Base-by-base conservation (phyloP, 2,113 vertebrate species). In the Pitta sordida region DNA sequence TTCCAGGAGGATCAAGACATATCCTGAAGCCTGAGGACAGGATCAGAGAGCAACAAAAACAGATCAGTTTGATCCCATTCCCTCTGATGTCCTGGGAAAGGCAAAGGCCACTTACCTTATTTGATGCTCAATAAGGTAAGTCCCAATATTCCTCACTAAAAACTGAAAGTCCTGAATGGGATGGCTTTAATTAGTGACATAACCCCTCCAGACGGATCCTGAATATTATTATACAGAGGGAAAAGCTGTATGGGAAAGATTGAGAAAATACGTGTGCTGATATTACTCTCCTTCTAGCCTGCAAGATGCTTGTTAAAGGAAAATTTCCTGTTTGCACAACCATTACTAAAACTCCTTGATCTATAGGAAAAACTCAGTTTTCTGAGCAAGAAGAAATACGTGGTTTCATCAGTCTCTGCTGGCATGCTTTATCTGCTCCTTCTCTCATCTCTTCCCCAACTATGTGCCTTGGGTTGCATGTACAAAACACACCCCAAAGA, bases 311-410 rank as follows among this genome's bases (percentile, higher is more conserved):
- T 46, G 19, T n/a, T 52, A 22, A 71, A 89, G 69, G 55, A 92
- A 92, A 76, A 60, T 29, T 37, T 79, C 23, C 27, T 43, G 6
- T 63, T 62, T 68, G 62, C 79, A 75, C 23, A 80, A 62, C 32
- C 49, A 30, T 58, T 58, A 7, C 29, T 56, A 76, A 70, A 88
- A 68, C 16, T 6, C 44, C 34, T 77, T 52, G 23, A 70, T 48
- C 70, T 70, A 51, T 73, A 53, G 46, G 58, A 91, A 83, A 82
- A 88, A 44, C 0, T 0, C 11, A 19, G 41, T 56, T 94, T 89
- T 78, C 55, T 51, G 68, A 94, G 46, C 63, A 88, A 63, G 56
- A 52, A 90, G 88, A 83, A 94, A 51, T 10, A 67, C 15, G 52
- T 43, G 62, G 52, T 60, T 86, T 53, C 84, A 80, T 91, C 79